Conservation (phyloP, 2,113 vertebrate species). For the Coracopsis vasa region DNA sequence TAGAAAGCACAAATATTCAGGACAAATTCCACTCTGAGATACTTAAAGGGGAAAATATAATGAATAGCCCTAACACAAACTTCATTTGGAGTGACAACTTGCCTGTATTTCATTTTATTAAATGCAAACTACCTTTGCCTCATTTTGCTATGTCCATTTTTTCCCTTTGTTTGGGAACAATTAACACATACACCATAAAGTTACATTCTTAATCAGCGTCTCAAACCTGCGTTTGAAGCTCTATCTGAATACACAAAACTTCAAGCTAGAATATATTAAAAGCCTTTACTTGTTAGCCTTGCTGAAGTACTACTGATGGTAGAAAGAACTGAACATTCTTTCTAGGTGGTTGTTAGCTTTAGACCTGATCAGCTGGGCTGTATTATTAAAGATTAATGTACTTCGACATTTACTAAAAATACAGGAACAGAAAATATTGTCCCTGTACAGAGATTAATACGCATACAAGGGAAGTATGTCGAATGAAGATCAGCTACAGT, state of each 20-base stretch:
- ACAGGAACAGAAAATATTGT: background rate
- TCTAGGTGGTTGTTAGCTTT: background rate
- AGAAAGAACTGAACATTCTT: background rate
- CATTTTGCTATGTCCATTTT: background rate
- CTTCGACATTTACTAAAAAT: background rate
- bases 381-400: background rate
- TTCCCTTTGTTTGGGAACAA: background rate
- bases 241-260: background rate
- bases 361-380: background rate
- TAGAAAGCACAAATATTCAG: constrained; percentile 1
- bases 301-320: background rate
- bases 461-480: background rate
- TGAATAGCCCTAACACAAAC: background rate
- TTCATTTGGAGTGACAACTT: background rate
- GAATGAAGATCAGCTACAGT: background rate
- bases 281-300: background rate
- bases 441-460: background rate
- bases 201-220: constrained; percentile 1
- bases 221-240: constrained; percentile 33
- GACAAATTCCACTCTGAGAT: constrained; percentile 13
- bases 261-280: constrained; percentile 7
- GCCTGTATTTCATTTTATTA: constrained; percentile 13
- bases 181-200: background rate
- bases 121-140: constrained; percentile 10
- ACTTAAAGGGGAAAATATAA: constrained; percentile 6